Conservation (phyloP, 2,797 vertebrate genomes). For the Euphonia xanthogaster region DNA sequence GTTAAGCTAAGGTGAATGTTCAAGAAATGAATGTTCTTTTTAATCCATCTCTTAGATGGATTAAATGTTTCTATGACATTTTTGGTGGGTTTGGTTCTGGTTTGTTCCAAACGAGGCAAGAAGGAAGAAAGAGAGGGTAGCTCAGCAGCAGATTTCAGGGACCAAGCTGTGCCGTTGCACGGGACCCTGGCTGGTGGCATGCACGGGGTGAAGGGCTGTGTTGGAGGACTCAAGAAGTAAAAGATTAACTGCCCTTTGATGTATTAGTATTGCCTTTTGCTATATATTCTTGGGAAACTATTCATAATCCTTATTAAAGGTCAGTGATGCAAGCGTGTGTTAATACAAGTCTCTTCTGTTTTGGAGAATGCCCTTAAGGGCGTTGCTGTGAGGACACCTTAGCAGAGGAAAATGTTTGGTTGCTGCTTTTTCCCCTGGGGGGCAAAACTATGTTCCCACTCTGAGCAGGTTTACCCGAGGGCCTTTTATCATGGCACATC, state of each 20-base stretch:
- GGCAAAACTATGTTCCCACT: background rate
- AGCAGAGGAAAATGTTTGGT: background rate
- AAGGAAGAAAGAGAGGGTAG: background rate
- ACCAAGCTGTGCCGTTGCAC: background rate
- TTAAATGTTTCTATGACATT: background rate
- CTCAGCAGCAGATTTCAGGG: background rate
- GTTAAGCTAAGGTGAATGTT: background rate
- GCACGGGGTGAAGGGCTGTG: background rate
- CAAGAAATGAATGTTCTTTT: background rate
- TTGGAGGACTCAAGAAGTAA: background rate
- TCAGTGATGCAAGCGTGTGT: background rate
- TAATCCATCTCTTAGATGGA: background rate
- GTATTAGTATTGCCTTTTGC: background rate
- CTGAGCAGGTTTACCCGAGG: background rate
- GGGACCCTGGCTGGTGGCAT: background rate
- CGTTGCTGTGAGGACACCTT: background rate
- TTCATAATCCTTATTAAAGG: slow-evolving; percentile 6
- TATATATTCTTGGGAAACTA: background rate
- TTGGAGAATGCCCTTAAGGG: background rate
- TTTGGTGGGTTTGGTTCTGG: background rate
- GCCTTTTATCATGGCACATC: background rate
- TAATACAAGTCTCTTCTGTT: background rate
- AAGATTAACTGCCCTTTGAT: background rate
- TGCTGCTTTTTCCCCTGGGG: background rate
- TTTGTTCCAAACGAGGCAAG: background rate